Base-by-base conservation (phyloP, 2,888 invertebrate species). In the Diachrysia chrysitis region DNA sequence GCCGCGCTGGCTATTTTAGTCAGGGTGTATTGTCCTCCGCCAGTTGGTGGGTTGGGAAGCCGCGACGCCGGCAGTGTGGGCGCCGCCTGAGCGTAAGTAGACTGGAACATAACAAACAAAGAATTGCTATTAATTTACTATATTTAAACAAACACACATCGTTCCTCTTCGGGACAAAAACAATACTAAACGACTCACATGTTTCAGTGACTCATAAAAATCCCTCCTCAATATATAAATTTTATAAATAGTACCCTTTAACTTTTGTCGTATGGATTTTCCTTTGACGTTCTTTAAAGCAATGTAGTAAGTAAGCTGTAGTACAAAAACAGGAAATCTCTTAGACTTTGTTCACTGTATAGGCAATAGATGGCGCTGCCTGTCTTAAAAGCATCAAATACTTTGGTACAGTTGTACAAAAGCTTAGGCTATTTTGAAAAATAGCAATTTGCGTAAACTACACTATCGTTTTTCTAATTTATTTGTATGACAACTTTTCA, bases 1-100 rank as follows among this genome's bases (percentile, higher is more conserved):
- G 96, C 97, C 0, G 96, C 96, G 83, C 96, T 96, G n/a, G 96
- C 96, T 76, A 97, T 95, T 84, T 96, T 96, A 0, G 96, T 96
- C 21, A 97, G 96, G 0, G 97, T 96, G 90, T 97, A 97, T 55
- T 96, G 96, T 53, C 96, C 96, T 67, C 96, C 96, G 69, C 94
- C 94, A 57, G 94, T 94, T 14, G 97, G 97, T 46, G 96, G 96
- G 58, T 96, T 95, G 1, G 97, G 97, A 46, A 97, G 91, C 58
- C 92, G 83, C 9, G 92, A 88, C 12, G 93, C 89, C 0, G 94
- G 94, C 56, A 93, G 71, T 1, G 88, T 81, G 0, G 94, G 93
- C n/a, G 90, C 89, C 6, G 86, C 71, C 14, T 85, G 86, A 2
- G 87, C 82, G 59, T 87, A 78, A 70, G 78, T 63, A 2, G 85